Conservation (phyloP, 23 tunicate species). For the Halocynthia aurantium region DNA sequence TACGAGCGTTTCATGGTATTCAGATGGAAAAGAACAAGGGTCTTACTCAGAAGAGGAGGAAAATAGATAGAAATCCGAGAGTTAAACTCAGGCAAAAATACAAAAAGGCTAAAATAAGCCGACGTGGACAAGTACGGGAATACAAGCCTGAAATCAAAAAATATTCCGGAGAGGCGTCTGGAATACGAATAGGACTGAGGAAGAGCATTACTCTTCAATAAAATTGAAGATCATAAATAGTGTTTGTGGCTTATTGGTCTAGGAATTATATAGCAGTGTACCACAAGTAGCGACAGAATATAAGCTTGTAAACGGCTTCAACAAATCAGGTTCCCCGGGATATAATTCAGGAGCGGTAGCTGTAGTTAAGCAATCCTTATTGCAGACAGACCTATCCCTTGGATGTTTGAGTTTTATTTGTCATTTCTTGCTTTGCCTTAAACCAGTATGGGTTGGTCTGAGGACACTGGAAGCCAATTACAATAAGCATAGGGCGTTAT, state of each 20-base stretch:
- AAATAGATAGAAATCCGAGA: slow-evolving; percentile 81
- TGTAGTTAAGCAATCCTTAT: neutral
- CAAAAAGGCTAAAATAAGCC: slow-evolving; percentile 70
- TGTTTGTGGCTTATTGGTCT: neutral
- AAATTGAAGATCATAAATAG: neutral
- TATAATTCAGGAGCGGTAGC: neutral
- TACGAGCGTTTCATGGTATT: neutral
- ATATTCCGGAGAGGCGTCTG: slow-evolving; percentile 87
- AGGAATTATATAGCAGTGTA: too few species aligned
- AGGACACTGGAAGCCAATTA: too few species aligned
- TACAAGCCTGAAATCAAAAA: slow-evolving; percentile 65
- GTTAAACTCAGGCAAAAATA: slow-evolving; percentile 69
- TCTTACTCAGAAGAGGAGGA: slow-evolving; percentile 34
- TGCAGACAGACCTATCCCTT: too few species aligned
- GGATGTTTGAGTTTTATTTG: too few species aligned
- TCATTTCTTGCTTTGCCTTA: too few species aligned
- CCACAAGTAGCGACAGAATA: too few species aligned
- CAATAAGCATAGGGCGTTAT: too few species aligned
- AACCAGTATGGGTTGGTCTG: too few species aligned
- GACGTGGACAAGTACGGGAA: slow-evolving; percentile 65
- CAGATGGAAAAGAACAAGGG: slow-evolving; percentile 93
- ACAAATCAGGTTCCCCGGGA: neutral
- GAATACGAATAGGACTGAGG: slow-evolving; percentile 60
- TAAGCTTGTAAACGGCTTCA: neutral
- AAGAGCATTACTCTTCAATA: slow-evolving; percentile 15